phyloP scores from a whole-genome alignment of 2,113 vertebrate species.

The Sphaerodactylus townsendi region DNA sequence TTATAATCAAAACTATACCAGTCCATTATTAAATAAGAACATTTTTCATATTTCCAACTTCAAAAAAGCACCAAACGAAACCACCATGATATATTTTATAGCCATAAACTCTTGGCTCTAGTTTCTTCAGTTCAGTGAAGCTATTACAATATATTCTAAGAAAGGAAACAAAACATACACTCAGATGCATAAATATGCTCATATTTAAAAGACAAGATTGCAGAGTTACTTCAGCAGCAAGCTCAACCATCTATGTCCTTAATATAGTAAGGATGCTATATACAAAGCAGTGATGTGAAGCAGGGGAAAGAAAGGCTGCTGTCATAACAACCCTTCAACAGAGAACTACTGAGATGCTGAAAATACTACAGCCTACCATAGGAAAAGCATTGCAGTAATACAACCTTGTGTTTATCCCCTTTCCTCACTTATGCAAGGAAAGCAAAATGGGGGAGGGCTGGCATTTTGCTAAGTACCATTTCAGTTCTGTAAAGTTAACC shows the following conservation, averaged over 20 bases:
- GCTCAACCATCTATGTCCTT: constrained; percentile 22
- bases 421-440: neutral
- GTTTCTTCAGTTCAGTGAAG: constrained; percentile 1
- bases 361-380: constrained; percentile 43
- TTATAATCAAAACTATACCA: neutral
- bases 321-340: constrained; percentile 69
- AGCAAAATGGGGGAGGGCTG: neutral
- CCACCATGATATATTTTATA: neutral
- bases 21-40: neutral
- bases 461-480: neutral
- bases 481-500: constrained; percentile 6
- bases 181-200: neutral
- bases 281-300: neutral
- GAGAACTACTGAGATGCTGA: constrained; percentile 42
- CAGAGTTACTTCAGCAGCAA: neutral
- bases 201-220: neutral
- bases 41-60: neutral
- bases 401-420: neutral
- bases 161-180: constrained; percentile 11
- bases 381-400: neutral
- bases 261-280: constrained; percentile 17
- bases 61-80: neutral
- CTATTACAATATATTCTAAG: constrained; percentile 51
- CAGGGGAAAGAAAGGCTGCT: constrained; percentile 16
- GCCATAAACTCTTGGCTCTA: neutral